Conservation (phyloP, 2,113 vertebrate species). For the Megaceryle torquata region DNA sequence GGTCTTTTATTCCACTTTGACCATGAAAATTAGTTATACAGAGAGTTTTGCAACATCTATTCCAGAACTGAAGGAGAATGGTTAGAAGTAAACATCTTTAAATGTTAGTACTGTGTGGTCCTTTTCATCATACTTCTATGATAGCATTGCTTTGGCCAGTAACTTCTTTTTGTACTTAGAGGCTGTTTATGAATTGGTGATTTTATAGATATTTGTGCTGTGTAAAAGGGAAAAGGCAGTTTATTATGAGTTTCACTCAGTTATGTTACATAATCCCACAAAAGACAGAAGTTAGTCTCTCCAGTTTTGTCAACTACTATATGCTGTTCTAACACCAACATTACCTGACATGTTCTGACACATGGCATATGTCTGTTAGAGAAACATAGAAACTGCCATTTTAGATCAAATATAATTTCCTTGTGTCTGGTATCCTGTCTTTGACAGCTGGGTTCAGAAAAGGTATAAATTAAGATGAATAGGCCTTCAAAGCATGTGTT, state of each 20-base stretch:
- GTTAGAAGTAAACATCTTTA: neutral
- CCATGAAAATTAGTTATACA: neutral
- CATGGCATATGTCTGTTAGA: neutral
- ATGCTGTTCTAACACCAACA: neutral
- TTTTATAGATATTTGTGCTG: neutral
- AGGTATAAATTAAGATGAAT: neutral
- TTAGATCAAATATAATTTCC: neutral
- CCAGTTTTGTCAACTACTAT: neutral
- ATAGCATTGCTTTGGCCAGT: neutral
- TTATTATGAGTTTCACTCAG: neutral
- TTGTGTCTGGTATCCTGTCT: neutral
- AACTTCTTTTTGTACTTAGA: neutral
- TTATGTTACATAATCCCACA: neutral
- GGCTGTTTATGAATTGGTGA: neutral
- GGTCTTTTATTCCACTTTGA: neutral
- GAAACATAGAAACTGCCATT: neutral
- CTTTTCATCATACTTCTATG: neutral
- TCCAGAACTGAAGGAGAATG: neutral
- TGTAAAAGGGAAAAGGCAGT: neutral
- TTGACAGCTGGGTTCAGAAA: neutral
- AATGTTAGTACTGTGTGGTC: neutral
- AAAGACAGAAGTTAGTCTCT: neutral
- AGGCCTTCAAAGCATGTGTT: neutral
- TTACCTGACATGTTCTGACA: neutral
- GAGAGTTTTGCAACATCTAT: neutral